Conservation (phyloP, 2,113 vertebrate species). For the Malurus melanocephalus region DNA sequence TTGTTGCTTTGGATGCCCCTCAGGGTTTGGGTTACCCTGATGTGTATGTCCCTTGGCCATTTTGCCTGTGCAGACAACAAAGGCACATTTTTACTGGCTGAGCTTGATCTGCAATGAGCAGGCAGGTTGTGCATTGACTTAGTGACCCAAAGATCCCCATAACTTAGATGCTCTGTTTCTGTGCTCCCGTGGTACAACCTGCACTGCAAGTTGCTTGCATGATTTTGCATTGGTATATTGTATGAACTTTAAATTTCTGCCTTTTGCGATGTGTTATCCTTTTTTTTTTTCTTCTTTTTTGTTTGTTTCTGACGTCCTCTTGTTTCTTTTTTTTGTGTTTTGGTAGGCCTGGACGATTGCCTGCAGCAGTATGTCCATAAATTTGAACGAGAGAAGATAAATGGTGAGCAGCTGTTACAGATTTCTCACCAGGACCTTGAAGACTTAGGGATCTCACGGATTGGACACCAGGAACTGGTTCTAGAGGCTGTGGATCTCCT, state of each 20-base stretch:
- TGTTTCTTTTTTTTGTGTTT: background rate
- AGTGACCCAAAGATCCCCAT: background rate
- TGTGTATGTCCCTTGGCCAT: fast-evolving
- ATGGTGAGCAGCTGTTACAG: slow-evolving; percentile 91
- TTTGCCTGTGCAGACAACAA: background rate
- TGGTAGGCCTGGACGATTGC: slow-evolving; percentile 89
- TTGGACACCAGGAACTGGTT: slow-evolving; percentile 95
- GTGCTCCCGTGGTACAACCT: fast-evolving
- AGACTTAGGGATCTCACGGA: slow-evolving; percentile 90
- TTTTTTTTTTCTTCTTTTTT: background rate
- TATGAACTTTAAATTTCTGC: background rate
- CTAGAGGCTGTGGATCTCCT: slow-evolving; percentile 95
- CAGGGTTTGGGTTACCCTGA: background rate
- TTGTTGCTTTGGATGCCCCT: background rate
- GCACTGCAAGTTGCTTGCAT: background rate
- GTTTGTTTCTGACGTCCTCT: background rate
- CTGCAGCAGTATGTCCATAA: slow-evolving; percentile 91
- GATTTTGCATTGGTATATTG: fast-evolving
- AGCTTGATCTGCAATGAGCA: background rate
- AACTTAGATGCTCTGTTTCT: fast-evolving
- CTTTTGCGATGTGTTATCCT: background rate
- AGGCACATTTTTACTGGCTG: background rate
- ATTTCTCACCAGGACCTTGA: slow-evolving; percentile 97
- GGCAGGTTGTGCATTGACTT: background rate
- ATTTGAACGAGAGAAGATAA: slow-evolving; percentile 95